Evolutionary conservation across 2,113 vertebrate species (phyloP), one percentile per base, ranked within the genome.

Genomic region (Callopanchax toddi): DNA sequence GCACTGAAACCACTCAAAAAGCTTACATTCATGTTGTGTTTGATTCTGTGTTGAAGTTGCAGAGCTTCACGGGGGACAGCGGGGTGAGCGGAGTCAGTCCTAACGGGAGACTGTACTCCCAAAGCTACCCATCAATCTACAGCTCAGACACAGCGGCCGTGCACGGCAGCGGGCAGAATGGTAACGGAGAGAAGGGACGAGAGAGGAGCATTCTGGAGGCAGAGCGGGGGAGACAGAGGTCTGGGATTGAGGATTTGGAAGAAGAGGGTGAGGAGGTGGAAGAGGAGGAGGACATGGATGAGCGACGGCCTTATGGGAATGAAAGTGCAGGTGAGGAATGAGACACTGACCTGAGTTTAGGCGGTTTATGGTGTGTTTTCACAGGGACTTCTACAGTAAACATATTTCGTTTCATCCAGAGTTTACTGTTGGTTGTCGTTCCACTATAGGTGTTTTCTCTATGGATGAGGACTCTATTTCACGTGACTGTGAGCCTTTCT

Each of bases 391-490:
- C 12, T 11, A 37, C 36, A 13, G 36, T 13, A 37, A 37, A 37
- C 36, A 37, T 11, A 37, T 11, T 12, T 5, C 2, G 17, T 18
- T 18, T 32, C 11, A 4, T 44, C 6, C 1, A 43, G 6, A n/a
- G 22, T 50, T 11, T 12, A 3, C 18, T 52, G 16, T 37, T 26
- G 23, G 23, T 50, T 59, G n/a, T 34, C 1, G n/a, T 16, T 43
- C 26, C 48, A 20, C 60, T 46, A 2, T 85, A 97, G 95, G 94
- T 23, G 93, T 97, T 15, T 97, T 97, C 66, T 91, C 94, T 22
- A 97, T 97, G 95, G 95, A 97, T 0, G 95, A 97, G 74, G 95
- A 97, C 9, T 93, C 95, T 6, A 83, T 94, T 40, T 94, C 93
- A 1, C 92, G 94, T 10, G 94, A 95, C 83, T 94, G 92, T 43